These are phyloP conservation scores for Oreocharis arfaki DNA, from an alignment of 2,113 vertebrate genomes.

Conservation along the genomic window DNA sequence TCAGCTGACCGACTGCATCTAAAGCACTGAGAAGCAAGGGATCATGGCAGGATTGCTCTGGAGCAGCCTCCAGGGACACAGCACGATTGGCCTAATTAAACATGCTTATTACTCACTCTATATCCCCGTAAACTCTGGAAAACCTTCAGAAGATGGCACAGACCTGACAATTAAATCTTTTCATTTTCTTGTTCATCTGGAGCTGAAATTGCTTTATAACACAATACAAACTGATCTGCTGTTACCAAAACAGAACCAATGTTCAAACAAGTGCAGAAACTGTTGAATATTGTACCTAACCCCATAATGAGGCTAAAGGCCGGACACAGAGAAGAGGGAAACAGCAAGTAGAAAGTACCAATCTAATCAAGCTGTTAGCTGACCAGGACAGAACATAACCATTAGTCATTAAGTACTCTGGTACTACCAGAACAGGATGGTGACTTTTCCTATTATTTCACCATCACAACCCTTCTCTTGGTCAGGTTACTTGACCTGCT, in stretches of 20 bases:
- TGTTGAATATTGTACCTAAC: not conserved
- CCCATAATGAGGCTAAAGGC: not conserved
- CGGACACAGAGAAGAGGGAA: not conserved
- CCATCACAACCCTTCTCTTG: not conserved
- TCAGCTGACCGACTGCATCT: not conserved
- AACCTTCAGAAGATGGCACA: not conserved
- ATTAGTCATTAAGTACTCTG: not conserved
- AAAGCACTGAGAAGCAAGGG: not conserved
- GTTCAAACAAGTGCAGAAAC: not conserved
- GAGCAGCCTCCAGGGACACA: not conserved
- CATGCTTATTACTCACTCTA: not conserved
- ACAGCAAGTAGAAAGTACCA: not conserved
- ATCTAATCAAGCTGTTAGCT: not conserved
- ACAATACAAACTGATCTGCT: not conserved
- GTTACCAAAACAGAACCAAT: not conserved
- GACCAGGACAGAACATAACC: not conserved
- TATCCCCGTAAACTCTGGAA: not conserved
- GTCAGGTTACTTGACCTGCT: not conserved
- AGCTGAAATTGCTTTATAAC: not conserved
- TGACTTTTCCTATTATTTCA: not conserved
- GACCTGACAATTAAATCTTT: not conserved
- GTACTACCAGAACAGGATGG: not conserved
- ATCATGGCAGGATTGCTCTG: not conserved
- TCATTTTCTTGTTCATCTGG: not conserved
- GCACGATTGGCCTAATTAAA: not conserved